phyloP scores from a whole-genome alignment of 1,140 invertebrate species.

The Asobara japonica region DNA sequence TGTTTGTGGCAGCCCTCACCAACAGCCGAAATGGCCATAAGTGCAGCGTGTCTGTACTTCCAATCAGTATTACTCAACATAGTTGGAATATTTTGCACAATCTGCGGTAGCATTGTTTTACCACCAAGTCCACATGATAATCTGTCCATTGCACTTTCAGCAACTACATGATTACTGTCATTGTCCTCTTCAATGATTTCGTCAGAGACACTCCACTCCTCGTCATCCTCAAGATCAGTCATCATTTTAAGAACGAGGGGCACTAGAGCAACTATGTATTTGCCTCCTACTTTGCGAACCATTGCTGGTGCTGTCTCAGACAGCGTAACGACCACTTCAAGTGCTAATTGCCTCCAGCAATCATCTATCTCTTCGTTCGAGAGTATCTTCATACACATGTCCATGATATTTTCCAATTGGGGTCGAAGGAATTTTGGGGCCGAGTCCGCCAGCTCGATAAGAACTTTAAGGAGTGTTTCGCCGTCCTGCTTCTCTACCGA shows the following conservation, averaged over 20 bases:
- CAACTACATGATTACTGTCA: conserved; percentile 91
- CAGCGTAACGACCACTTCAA: conserved; percentile 95
- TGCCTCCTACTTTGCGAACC: conserved; percentile 88
- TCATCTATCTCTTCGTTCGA: conserved; percentile 76
- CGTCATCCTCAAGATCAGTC: conserved; percentile 96
- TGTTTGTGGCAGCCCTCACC: conserved; percentile 98
- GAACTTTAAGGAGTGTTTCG: conserved; percentile 87
- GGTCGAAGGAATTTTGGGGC: conserved; percentile 91
- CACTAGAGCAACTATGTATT: conserved; percentile 82
- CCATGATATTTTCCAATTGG: conserved; percentile 87
- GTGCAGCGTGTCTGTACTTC: conserved; percentile 90
- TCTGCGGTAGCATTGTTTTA: conserved; percentile 91
- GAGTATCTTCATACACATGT: conserved; percentile 88
- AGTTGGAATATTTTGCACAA: conserved; percentile 83
- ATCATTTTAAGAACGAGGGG: conserved; percentile 92
- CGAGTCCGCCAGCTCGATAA: conserved; percentile 94
- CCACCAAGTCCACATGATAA: conserved; percentile 96
- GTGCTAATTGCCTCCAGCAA: conserved; percentile 87
- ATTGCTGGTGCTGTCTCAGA: conserved; percentile 95
- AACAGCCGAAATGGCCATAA: conserved; percentile 98
- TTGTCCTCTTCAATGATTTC: conserved; percentile 79
- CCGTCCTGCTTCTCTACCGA: conserved; percentile 88
- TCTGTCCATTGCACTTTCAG: conserved; percentile 95
- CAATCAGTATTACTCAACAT: conserved; percentile 89
- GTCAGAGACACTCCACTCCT: conserved; percentile 77